A percentile compares a stretch with the other conserved stretches of the same genome.
These are phyloP conservation scores for Patiria miniata DNA, from an alignment of 35 echinoderm and acorn worm genomes.

Conservation along the genomic window DNA sequence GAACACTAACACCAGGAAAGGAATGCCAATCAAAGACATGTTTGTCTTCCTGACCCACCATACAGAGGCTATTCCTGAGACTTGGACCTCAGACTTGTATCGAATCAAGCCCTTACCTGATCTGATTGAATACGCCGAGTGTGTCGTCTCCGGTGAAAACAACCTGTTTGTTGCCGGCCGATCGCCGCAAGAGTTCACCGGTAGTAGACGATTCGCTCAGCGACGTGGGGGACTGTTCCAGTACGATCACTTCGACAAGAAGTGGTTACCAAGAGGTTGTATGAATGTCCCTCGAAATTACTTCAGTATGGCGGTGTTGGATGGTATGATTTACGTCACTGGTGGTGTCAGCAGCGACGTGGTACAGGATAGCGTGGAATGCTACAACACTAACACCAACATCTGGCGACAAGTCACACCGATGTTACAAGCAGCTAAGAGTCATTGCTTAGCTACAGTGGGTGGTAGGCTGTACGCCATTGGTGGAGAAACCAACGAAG, in stretches of 20 bases:
- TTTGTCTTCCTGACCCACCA: constrained; percentile 91
- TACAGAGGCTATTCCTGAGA: constrained; percentile 64
- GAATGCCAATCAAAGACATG: constrained; percentile 96
- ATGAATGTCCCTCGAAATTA: constrained; percentile 80
- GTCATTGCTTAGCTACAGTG: constrained; percentile 71
- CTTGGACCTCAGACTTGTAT: constrained; percentile 54
- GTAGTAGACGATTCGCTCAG: constrained; percentile 76
- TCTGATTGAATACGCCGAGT: constrained; percentile 87
- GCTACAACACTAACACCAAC: constrained; percentile 88
- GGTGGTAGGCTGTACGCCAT: constrained; percentile 85
- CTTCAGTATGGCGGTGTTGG: constrained; percentile 88
- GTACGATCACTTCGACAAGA: constrained; percentile 95
- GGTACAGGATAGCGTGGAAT: constrained; percentile 66
- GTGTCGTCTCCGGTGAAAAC: constrained; percentile 95
- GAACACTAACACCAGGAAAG: constrained; percentile 83
- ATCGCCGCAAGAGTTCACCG: constrained; percentile 79
- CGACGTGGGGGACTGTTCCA: constrained; percentile 91
- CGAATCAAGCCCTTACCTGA: constrained; percentile 86
- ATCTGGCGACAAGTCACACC: constrained; percentile 74
- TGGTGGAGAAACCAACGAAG: constrained; percentile 86
- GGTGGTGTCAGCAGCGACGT: constrained; percentile 77
- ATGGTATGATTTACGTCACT: constrained; percentile 84
- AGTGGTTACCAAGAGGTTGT: constrained; percentile 86
- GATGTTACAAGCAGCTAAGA: constrained; percentile 69
- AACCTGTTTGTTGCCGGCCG: constrained; percentile 83